A percentile compares a stretch with the other conserved stretches of the same genome.
Evolutionary conservation across 2,888 invertebrate genomes (phyloP).

Genomic region (Coleophora flavipennella): DNA sequence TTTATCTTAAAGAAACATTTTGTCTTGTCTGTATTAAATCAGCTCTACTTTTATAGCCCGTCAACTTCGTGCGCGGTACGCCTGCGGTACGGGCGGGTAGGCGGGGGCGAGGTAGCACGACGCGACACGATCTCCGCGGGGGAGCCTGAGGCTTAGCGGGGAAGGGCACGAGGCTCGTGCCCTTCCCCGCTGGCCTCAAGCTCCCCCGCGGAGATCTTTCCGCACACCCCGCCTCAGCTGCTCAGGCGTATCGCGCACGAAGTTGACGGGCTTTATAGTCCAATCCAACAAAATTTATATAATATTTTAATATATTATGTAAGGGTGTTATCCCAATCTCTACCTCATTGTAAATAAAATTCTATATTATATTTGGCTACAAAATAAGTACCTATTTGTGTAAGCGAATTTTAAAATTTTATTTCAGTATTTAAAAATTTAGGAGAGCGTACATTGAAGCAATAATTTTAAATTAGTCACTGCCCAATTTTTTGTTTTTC

Average conservation of each 20-base stretch:
- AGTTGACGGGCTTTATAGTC: constrained; percentile 13
- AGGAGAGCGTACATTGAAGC: constrained; percentile 40
- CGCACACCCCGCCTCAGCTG: too few relatives aligned
- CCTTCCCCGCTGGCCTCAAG: too few relatives aligned
- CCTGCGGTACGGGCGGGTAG: too few relatives aligned
- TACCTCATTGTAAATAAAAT: constrained; percentile 68
- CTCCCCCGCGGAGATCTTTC: too few relatives aligned
- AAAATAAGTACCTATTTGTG: constrained; percentile 48
- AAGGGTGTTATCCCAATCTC: constrained; percentile 51
- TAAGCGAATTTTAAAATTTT: constrained; percentile 22
- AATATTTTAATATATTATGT: constrained; percentile 21
- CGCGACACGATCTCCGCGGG: too few relatives aligned
- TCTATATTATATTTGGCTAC: constrained; percentile 54
- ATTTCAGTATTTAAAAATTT: constrained; percentile 33
- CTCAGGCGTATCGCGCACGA: too few relatives aligned
- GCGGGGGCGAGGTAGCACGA: too few relatives aligned
- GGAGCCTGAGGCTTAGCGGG: too few relatives aligned
- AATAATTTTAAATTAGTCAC: constrained; percentile 48
- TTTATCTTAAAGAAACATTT: not conserved
- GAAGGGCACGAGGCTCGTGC: too few relatives aligned
- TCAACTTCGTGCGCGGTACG: too few relatives aligned
- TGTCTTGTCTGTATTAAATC: not conserved
- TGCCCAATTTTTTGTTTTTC: constrained; percentile 34
- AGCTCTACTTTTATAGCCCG: too few relatives aligned
- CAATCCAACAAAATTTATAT: constrained; percentile 45